These are phyloP conservation scores for Polydrusus tereticollis DNA, from an alignment of 2,888 invertebrate genomes.

Conservation along the genomic window DNA sequence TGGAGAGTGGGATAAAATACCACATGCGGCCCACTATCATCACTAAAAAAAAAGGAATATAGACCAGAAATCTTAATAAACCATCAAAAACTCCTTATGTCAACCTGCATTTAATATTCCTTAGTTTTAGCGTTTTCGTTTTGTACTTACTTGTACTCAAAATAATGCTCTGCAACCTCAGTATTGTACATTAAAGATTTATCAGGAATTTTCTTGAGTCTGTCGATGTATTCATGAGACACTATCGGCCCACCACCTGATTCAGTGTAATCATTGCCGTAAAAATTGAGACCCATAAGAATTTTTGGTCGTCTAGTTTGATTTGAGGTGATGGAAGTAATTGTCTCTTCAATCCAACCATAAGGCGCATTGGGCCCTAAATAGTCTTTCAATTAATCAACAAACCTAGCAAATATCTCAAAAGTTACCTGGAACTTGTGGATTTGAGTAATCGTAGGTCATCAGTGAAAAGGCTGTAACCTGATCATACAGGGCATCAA, in stretches of 20 bases:
- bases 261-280: conserved; percentile 89
- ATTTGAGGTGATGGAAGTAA: conserved; percentile 79
- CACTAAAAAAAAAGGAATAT: conserved; percentile 45
- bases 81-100: too few species aligned
- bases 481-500: conserved; percentile 81
- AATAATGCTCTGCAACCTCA: conserved; percentile 84
- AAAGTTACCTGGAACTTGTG: conserved; percentile 79
- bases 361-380: conserved; percentile 90
- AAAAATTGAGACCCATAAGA: conserved; percentile 91
- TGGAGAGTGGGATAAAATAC: conserved; percentile 92
- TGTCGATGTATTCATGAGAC: conserved; percentile 82
- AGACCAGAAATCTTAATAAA: background rate
- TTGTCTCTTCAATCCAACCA: conserved; percentile 83
- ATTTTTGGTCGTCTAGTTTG: conserved; percentile 80
- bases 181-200: conserved; percentile 84
- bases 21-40: conserved; percentile 77
- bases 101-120: too few species aligned
- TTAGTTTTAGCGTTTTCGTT: background rate
- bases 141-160: conserved; percentile 83
- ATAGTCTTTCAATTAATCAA: too few species aligned
- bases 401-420: background rate
- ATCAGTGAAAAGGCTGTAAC: conserved; percentile 93
- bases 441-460: conserved; percentile 94
- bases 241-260: conserved; percentile 88
- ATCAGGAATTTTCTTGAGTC: conserved; percentile 77